Conservation (phyloP, 2,797 vertebrate genomes). For the Monodelphis domestica region DNA sequence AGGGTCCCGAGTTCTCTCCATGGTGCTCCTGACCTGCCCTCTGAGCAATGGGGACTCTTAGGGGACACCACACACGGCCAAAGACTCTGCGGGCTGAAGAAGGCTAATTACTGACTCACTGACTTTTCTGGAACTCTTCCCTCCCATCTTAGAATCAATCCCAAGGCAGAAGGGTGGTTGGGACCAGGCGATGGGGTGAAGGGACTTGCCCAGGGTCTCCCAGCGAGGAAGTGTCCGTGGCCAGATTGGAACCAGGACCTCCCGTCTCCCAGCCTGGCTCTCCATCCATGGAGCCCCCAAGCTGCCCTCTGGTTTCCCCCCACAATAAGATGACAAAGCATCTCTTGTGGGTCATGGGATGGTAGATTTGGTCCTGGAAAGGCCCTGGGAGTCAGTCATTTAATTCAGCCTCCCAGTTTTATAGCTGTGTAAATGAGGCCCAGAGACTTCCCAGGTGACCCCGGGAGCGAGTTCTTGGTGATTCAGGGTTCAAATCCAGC, state of each 20-base stretch:
- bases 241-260: too few relatives aligned
- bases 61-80: neutral
- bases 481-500: neutral
- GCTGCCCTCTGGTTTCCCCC: too few relatives aligned
- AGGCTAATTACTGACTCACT: neutral
- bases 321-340: neutral
- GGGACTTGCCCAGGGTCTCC: too few relatives aligned
- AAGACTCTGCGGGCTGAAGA: neutral
- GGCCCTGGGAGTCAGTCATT: neutral
- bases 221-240: too few relatives aligned
- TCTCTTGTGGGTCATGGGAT: neutral
- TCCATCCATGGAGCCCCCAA: too few relatives aligned
- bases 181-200: too few relatives aligned
- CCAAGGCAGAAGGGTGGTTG: too few relatives aligned
- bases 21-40: neutral
- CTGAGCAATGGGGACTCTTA: neutral
- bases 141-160: too few relatives aligned
- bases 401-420: neutral
- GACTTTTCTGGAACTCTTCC: neutral
- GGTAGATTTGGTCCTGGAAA: neutral
- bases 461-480: neutral
- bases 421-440: neutral
- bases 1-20: neutral
- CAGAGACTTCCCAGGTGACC: neutral
- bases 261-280: too few relatives aligned